Conservation (phyloP, 2,888 invertebrate genomes). For the Candidula unifasciata region DNA sequence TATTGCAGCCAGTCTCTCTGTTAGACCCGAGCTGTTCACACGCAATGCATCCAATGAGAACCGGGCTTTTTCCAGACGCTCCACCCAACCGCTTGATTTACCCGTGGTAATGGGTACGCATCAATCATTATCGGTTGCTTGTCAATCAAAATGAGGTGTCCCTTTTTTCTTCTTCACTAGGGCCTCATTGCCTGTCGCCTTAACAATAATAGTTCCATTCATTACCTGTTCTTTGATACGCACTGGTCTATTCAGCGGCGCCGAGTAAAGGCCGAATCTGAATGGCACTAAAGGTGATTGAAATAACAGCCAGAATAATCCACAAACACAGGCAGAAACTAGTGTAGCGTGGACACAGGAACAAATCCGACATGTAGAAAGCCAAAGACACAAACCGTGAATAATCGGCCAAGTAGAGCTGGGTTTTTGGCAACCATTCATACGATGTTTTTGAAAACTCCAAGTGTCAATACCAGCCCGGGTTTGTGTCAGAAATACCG, state of each 20-base stretch:
- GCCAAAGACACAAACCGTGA: not conserved
- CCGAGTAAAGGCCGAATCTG: slow-evolving; percentile 47
- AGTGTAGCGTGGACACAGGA: slow-evolving; percentile 23
- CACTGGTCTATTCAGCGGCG: slow-evolving; percentile 49
- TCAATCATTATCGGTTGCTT: slow-evolving; percentile 67
- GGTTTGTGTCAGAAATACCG: not conserved
- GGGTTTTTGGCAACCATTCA: not conserved
- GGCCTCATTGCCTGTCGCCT: slow-evolving; percentile 21
- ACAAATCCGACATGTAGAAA: slow-evolving; percentile 10
- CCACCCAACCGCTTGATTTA: slow-evolving; percentile 60
- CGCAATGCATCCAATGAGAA: slow-evolving; percentile 60
- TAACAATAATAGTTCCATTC: slow-evolving; percentile 54
- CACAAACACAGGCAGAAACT: slow-evolving; percentile 35
- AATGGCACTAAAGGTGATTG: slow-evolving; percentile 43
- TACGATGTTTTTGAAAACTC: not conserved
- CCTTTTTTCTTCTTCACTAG: not conserved
- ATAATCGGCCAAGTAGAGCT: not conserved
- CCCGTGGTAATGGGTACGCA: slow-evolving; percentile 55
- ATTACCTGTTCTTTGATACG: slow-evolving; percentile 45
- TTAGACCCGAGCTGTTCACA: slow-evolving; percentile 54
- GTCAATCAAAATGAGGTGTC: slow-evolving; percentile 66
- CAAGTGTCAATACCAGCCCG: not conserved
- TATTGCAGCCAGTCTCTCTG: slow-evolving; percentile 31
- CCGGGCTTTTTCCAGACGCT: slow-evolving; percentile 58
- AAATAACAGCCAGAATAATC: slow-evolving; percentile 48